phyloP scores from a whole-genome alignment of 2,888 invertebrate genomes.

The Xylocampa areola region DNA sequence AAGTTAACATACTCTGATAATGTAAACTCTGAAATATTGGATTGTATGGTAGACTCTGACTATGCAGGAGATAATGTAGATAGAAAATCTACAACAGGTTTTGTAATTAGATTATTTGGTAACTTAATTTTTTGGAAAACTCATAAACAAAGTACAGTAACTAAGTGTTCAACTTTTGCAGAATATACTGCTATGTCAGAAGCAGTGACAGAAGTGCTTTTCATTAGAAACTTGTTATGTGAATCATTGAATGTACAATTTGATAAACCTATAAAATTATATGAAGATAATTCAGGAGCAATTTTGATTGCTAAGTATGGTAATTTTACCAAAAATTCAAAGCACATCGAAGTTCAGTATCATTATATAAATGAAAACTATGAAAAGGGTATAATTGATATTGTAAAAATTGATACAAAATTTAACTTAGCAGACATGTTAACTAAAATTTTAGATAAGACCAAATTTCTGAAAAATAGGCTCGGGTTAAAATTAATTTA shows the following conservation, averaged over 20 bases:
- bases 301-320: conserved; percentile 43
- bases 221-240: conserved; percentile 2
- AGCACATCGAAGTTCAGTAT: conserved; percentile 40
- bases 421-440: conserved; percentile 8
- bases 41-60: conserved; percentile 42
- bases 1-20: conserved; percentile 11
- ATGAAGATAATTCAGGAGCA: conserved; percentile 48
- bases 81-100: conserved; percentile 66
- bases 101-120: conserved; percentile 65
- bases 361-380: conserved; percentile 18
- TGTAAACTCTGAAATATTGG: conserved; percentile 3
- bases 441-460: not conserved
- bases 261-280: conserved; percentile 38
- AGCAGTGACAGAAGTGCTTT: conserved; percentile 20
- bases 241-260: conserved; percentile 8
- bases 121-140: conserved; percentile 67
- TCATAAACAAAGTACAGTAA: conserved; percentile 44
- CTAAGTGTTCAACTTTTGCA: conserved; percentile 5
- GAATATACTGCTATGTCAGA: conserved; percentile 8
- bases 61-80: conserved; percentile 60
- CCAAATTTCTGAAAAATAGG: conserved; percentile 9
- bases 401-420: conserved; percentile 10
- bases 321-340: conserved; percentile 50
- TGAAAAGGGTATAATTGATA: conserved; percentile 9
- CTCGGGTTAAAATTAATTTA: conserved; percentile 53